These are phyloP conservation scores for Hippopotamyrus pictus DNA, from an alignment of 2,797 vertebrate genomes.

Conservation along the genomic window DNA sequence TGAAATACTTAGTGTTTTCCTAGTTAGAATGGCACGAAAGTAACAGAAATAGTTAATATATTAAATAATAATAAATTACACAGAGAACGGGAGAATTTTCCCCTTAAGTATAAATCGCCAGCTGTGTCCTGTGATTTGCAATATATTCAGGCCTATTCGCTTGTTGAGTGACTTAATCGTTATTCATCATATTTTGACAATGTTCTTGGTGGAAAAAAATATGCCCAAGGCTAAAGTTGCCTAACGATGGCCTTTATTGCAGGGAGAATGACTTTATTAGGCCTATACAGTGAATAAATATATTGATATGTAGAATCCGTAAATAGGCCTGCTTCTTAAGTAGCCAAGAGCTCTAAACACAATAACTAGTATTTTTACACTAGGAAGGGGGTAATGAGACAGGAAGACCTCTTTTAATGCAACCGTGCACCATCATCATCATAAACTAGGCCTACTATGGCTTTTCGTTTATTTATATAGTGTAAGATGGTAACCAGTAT, in stretches of 20 bases:
- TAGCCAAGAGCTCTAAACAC: neutral
- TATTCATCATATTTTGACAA: neutral
- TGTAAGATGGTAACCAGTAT: neutral
- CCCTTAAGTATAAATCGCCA: neutral
- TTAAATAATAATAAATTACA: neutral
- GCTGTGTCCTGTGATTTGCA: neutral
- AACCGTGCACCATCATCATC: neutral
- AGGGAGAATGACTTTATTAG: neutral
- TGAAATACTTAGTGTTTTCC: neutral
- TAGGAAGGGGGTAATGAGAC: neutral
- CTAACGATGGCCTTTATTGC: neutral
- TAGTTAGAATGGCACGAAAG: neutral
- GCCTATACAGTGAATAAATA: neutral
- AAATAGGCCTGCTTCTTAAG: neutral
- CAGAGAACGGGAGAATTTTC: too few relatives aligned
- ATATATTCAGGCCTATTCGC: constrained; percentile 3
- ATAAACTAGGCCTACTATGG: neutral
- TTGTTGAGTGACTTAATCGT: neutral
- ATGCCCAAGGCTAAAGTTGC: neutral
- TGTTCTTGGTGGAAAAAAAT: neutral
- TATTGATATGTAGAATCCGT: neutral
- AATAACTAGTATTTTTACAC: neutral
- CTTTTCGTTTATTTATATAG: neutral
- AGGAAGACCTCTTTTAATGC: neutral
- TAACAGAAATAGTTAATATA: neutral